Percentiles rank a stretch among this genome's conserved stretches.
Evolutionary conservation across 2,113 vertebrate species (phyloP).

Genomic region (Sporophila hypoxantha): DNA sequence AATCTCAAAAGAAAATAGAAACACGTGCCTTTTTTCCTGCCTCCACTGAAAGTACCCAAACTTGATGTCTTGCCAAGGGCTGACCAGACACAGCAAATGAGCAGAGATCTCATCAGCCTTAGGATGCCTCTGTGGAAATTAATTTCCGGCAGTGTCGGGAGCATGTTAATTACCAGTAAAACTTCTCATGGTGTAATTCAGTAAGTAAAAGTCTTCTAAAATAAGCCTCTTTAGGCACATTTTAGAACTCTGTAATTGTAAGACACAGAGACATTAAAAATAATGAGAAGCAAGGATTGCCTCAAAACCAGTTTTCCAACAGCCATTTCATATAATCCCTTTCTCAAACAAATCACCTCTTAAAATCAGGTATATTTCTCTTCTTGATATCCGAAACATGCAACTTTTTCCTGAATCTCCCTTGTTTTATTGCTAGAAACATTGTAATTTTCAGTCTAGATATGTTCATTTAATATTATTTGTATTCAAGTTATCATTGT

Average conservation of each 20-base stretch:
- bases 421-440: neutral
- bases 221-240: neutral
- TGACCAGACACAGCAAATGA: neutral
- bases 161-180: neutral
- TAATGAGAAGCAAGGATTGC: neutral
- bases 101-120: neutral
- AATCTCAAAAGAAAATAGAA: neutral
- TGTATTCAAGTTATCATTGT: neutral
- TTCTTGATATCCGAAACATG: neutral
- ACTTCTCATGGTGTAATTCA: neutral
- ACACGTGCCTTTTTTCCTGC: rapidly evolving
- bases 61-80: neutral
- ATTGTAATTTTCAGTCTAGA: neutral
- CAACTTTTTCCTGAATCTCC: neutral
- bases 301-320: neutral
- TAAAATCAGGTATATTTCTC: neutral
- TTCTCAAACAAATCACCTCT: rapidly evolving
- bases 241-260: neutral
- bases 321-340: neutral
- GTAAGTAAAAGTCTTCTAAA: neutral
- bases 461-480: neutral
- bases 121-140: neutral
- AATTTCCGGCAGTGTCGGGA: neutral
- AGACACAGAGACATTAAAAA: neutral
- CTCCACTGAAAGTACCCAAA: neutral